A percentile compares a stretch with the other conserved stretches of the same genome.
Evolutionary conservation across 1,140 invertebrate species (phyloP).

Genomic region (Drosophila novamexicana): DNA sequence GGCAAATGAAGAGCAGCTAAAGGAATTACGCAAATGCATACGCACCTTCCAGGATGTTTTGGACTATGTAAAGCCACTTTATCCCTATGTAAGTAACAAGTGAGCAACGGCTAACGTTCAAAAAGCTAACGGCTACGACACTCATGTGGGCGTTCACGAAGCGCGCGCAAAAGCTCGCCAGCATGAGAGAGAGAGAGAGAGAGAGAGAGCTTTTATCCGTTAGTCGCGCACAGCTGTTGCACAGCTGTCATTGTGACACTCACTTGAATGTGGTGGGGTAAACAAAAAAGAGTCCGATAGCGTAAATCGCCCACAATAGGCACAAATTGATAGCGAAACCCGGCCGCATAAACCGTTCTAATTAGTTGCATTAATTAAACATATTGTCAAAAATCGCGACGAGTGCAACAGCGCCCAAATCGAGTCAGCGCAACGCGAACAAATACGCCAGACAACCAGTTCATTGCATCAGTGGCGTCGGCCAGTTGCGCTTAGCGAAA

Average conservation of each 20-base stretch:
- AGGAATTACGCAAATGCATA: constrained; percentile 21
- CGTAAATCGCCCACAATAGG: constrained; percentile 46
- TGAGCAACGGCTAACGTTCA: background rate
- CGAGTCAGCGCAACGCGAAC: background rate
- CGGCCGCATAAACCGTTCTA: background rate
- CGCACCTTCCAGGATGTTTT: constrained; percentile 25
- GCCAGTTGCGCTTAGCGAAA: constrained; percentile 52
- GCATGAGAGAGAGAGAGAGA: background rate
- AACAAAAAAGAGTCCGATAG: constrained; percentile 49
- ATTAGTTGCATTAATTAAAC: constrained; percentile 39
- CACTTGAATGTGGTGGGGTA: constrained; percentile 32
- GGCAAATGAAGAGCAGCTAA: no score
- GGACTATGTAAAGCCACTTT: constrained; percentile 28
- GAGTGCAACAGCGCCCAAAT: constrained; percentile 10
- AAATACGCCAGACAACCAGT: constrained; percentile 33
- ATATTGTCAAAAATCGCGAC: constrained; percentile 9
- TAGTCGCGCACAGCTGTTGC: constrained; percentile 40
- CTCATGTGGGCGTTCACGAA: background rate
- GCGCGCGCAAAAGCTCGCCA: constrained; percentile 9
- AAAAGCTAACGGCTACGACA: background rate
- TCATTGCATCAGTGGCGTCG: constrained; percentile 68
- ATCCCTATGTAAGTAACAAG: constrained; percentile 43
- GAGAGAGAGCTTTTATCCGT: constrained; percentile 28
- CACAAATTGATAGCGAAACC: constrained; percentile 31
- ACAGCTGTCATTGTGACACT: constrained; percentile 43